Base-by-base conservation (phyloP, 2,113 vertebrate genomes). In the Spilogale gracilis region DNA sequence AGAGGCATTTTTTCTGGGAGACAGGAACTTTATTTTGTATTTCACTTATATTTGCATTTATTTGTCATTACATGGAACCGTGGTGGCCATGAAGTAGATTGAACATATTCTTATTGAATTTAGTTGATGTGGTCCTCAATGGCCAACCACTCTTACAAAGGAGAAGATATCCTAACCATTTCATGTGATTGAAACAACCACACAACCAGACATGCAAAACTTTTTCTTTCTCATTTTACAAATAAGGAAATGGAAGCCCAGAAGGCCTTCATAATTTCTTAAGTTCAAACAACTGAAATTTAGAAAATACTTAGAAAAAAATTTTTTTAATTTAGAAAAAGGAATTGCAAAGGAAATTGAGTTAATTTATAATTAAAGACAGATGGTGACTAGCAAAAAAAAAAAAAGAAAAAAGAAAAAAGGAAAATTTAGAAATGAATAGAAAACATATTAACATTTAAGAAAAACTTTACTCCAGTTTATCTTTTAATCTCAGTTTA, bases 231-330 rank as follows among this genome's bases (percentile, higher is more conserved):
- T 5, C 38, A 25, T 56, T 94, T 95, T 58, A 93, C 52, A 92
- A 93, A 65, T 89, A 91, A 79, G 13, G 18, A 93, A 78, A 78
- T 63, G 30, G 78, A 86, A 27, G 9, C 20, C 80, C 48, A 58
- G n/a, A 50, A 92, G 25, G 18, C 1, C 25, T 85, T 87, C 11
- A 11, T 71, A 56, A 81, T 85, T 89, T 94, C 69, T 81, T 73
- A 74, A 82, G 20, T n/a, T 78, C 82, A 91, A 95, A 82, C 48
- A 71, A 45, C 48, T 84, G 45, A 90, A 88, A 88, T 89, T 87
- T 84, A 93, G 67, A 65, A 56, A 95, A 43, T 84, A 80, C 6
- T 73, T 65, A 92, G 52, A 61, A 38, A 93, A 85, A 52, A 3
- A 2, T 48, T 25, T 74, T 76, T 78, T 76, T 78, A 30, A 50